Evolutionary conservation across 2,888 invertebrate species (phyloP), one percentile per base, ranked within the genome.

Genomic region (Polylopha cassiicola): DNA sequence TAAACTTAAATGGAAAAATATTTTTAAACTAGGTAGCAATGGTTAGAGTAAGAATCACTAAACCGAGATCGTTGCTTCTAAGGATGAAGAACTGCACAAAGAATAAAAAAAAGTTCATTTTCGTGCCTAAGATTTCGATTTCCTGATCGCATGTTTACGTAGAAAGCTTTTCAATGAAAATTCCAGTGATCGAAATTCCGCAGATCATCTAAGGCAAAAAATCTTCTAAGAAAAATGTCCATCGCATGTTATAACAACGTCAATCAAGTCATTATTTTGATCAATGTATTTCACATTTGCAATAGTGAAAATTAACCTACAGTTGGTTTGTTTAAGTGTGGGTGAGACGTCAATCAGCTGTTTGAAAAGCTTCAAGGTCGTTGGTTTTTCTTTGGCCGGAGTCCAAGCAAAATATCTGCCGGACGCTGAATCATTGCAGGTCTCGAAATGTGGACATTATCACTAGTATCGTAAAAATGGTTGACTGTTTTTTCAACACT

Each of bases 361-460:
- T 42, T 44, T 41, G 43, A 41, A 41, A 28, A 31, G 26, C 30
- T 34, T 21, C 56, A 54, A 61, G 59, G 59, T 53, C 53, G 39
- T 16, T 41, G 38, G 33, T 38, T 26, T 27, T 24, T 21, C 46
- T 44, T 56, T 77, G 77, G 77, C 73, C 43, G 31, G 14, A 20
- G 38, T 63, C 77, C 78, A 77, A 66, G 39, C 36, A 44, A 53
- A 65, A 56, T 53, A 57, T 58, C 55, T 55, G 49, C 52, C 57
- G 57, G 61, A 55, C 68, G 66, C 67, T 73, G 73, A 75, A 72
- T 73, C 73, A 73, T 58, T 44, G 47, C 37, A 23, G 47, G 48
- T 49, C 48, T 54, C 46, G 44, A 50, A 51, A 49, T 53, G 48
- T 52, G 42, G 41, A 47, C 44, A 48, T 52, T 53, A 27, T 28